Evolutionary conservation across 2,797 vertebrate species (phyloP).

Genomic region (Enteromius thamalakanensis): DNA sequence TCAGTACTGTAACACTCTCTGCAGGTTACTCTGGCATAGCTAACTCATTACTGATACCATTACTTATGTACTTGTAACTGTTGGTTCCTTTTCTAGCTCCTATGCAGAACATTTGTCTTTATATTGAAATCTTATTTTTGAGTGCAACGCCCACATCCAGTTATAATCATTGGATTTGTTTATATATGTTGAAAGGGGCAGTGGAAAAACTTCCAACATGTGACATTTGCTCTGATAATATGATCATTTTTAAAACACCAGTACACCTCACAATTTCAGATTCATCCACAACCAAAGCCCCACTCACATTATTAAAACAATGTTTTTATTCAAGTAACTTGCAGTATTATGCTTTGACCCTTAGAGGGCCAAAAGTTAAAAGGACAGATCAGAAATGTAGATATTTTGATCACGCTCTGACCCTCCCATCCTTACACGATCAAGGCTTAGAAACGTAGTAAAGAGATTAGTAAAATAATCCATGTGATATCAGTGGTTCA

Average conservation of each 20-base stretch:
- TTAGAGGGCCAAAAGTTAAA: not conserved
- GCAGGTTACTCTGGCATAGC: not conserved
- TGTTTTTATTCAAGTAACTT: not conserved
- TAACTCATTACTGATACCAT: not conserved
- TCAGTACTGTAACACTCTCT: not conserved
- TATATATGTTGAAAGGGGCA: not conserved
- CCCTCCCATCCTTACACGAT: no score
- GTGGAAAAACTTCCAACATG: not conserved
- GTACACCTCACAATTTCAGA: not conserved
- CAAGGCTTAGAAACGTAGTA: no score
- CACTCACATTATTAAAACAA: not conserved
- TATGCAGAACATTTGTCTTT: not conserved
- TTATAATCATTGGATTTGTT: not conserved
- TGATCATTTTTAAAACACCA: not conserved
- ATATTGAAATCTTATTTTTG: not conserved
- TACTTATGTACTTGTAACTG: conserved; percentile 3
- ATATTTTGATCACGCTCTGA: no score
- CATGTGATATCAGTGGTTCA: no score
- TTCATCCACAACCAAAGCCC: not conserved
- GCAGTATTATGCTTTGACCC: not conserved
- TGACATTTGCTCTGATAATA: not conserved
- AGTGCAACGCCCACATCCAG: not conserved
- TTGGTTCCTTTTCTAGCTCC: conserved; percentile 5
- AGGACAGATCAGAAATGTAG: no score
- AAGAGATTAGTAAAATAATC: no score